Evolutionary conservation across 2,113 vertebrate genomes (phyloP).

Genomic region (Ochotona princeps): DNA sequence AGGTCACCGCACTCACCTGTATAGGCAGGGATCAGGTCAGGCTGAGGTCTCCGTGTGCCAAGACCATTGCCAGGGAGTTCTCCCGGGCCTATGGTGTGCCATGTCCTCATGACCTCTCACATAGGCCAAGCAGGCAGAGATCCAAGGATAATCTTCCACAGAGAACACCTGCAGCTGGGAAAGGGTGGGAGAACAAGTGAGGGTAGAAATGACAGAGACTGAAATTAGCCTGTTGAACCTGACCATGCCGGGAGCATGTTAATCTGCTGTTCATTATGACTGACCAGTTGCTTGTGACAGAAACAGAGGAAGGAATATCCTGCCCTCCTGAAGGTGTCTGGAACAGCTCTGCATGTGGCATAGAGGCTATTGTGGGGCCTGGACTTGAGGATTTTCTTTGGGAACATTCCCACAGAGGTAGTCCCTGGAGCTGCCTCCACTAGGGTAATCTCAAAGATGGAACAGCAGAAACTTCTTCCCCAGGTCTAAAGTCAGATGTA

Average conservation of each 20-base stretch:
- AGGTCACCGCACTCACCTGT: too few species aligned
- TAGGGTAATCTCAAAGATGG: not conserved
- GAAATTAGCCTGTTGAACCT: not conserved
- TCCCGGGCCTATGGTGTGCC: too few species aligned
- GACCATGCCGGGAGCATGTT: not conserved
- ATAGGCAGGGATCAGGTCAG: too few species aligned
- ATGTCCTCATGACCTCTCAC: too few species aligned
- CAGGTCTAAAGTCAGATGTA: not conserved
- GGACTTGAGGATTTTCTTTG: not conserved
- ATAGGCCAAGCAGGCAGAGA: not conserved
- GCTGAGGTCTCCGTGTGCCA: too few species aligned
- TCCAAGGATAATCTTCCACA: not conserved
- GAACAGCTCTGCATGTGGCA: not conserved
- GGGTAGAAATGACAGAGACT: not conserved
- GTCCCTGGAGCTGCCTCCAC: not conserved
- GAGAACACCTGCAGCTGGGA: not conserved
- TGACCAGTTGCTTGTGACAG: too few species aligned
- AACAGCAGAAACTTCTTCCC: not conserved
- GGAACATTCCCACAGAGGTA: not conserved
- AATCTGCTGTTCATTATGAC: not conserved
- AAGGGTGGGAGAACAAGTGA: not conserved
- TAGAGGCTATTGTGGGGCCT: not conserved
- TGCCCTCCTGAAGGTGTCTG: not conserved
- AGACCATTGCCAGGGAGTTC: too few species aligned
- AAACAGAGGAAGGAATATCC: not conserved